Evolutionary conservation across 2,797 vertebrate genomes (phyloP), one percentile per base, ranked within the genome.

Genomic region (Hirundo rustica): DNA sequence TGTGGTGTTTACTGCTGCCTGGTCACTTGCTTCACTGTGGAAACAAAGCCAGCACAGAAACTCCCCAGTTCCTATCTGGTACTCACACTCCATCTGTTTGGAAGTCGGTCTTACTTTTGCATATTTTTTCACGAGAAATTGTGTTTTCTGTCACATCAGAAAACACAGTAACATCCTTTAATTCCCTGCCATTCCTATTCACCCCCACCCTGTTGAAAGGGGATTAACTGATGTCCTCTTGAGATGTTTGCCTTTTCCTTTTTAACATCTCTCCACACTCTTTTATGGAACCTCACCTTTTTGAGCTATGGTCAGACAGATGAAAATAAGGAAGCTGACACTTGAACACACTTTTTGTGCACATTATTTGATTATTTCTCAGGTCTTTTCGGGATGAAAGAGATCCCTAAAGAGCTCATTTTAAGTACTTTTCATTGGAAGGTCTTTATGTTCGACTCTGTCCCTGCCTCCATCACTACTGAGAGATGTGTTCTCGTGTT

Each of bases 161-260:
- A 92, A 57, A 64, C 45, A 40, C 16, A 30, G 45, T n/a, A 60
- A 16, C 26, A 67, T 68, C 61, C 9, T 47, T 78, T 85, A 22
- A 34, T 85, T 92, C 51, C 30, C 29, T n/a, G 34, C n/a, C 11
- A 13, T 51, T 89, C 67, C 44, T 36, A 13, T 82, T 85, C 27
- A 44, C 17, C 40, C 25, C 8, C 3, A 23, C 13, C 7, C 27
- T 54, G 11, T 26, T 62, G 44, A 51, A 68, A 30, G 11, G 30
- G 9, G 34, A 20, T 72, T 72, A 64, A 23, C 19, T 0, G 0
- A 26, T 76, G 44, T 5, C 30, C 2, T 78, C 38, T 73, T 80
- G 34, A 78, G 50, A 38, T 50, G 18, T 72, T 68, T 74, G 45
- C 16, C 18, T 32, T 84, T 93, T 91, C 76, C 21, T 68, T 66